phyloP scores from a whole-genome alignment of 2,797 vertebrate genomes.

The Anableps anableps region DNA sequence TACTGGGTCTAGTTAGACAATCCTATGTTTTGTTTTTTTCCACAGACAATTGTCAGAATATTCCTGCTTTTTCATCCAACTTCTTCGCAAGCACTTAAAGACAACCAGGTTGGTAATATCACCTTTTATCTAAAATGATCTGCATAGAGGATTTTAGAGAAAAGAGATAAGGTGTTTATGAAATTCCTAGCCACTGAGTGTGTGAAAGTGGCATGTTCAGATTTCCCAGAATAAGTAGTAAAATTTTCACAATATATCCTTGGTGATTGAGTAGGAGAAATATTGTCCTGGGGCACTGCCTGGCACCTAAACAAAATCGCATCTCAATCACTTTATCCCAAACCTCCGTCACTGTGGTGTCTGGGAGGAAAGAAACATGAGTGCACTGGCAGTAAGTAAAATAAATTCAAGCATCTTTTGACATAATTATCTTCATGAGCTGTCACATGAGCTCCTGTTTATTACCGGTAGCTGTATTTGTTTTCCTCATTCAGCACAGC shows the following conservation, averaged over 20 bases:
- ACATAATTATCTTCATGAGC: constrained; percentile 42
- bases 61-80: constrained; percentile 56
- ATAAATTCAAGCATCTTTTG: constrained; percentile 34
- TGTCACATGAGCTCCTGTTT: constrained; percentile 52
- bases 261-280: constrained; percentile 57
- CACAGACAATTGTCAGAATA: constrained; percentile 70
- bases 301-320: constrained; percentile 70
- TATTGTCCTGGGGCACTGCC: constrained; percentile 57
- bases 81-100: constrained; percentile 58
- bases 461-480: constrained; percentile 62
- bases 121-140: constrained; percentile 39
- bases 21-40: constrained; percentile 50
- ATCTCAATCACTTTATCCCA: constrained; percentile 61
- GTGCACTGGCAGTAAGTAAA: constrained; percentile 6
- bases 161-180: constrained; percentile 51
- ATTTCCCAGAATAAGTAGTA: constrained; percentile 67
- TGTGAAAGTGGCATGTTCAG: constrained; percentile 63
- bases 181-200: constrained; percentile 49
- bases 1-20: constrained; percentile 74
- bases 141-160: constrained; percentile 23
- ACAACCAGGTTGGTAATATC: constrained; percentile 67
- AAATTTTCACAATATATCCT: constrained; percentile 65
- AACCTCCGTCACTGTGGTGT: constrained; percentile 28
- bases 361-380: constrained; percentile 21
- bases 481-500: constrained; percentile 63